Conservation (phyloP, 2,113 vertebrate species). For the Oryzias woworae region DNA sequence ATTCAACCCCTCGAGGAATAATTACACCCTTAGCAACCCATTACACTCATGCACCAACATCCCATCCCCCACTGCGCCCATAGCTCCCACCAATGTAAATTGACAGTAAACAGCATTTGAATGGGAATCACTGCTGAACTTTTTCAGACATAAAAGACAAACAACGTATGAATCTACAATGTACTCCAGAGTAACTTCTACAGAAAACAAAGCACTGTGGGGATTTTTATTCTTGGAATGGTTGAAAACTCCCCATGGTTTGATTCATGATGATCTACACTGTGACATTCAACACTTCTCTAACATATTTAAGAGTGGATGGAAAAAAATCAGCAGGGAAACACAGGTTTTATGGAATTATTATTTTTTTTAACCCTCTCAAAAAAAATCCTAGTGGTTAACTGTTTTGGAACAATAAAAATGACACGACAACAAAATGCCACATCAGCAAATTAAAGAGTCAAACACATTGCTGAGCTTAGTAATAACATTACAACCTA, state of each 20-base stretch:
- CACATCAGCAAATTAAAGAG: too few relatives aligned
- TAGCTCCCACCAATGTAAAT: slow-evolving; percentile 29
- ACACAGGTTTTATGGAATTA: slow-evolving; percentile 6
- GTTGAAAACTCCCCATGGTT: slow-evolving; percentile 33
- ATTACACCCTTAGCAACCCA: slow-evolving; percentile 45
- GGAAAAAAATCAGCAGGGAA: slow-evolving; percentile 10
- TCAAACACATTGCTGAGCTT: too few relatives aligned
- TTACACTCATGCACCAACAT: slow-evolving; percentile 24
- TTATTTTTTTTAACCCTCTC: background rate
- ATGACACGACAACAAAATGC: too few relatives aligned
- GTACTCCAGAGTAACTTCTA: slow-evolving; percentile 14
- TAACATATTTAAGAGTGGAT: background rate
- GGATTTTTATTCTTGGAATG: slow-evolving; percentile 16
- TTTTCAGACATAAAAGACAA: slow-evolving; percentile 23
- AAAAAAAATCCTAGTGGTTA: background rate
- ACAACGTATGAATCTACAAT: slow-evolving; percentile 12
- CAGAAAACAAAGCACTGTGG: slow-evolving; percentile 4
- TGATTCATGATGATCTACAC: slow-evolving; percentile 6
- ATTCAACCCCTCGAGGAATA: slow-evolving; percentile 58
- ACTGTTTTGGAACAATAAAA: too few relatives aligned
- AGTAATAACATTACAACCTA: too few relatives aligned
- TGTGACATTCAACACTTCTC: slow-evolving; percentile 48
- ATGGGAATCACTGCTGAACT: slow-evolving; percentile 49
- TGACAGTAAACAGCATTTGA: slow-evolving; percentile 51
- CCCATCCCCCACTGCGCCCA: slow-evolving; percentile 17